phyloP scores from a whole-genome alignment of 2,113 vertebrate genomes.

The Tonatia bakeri region DNA sequence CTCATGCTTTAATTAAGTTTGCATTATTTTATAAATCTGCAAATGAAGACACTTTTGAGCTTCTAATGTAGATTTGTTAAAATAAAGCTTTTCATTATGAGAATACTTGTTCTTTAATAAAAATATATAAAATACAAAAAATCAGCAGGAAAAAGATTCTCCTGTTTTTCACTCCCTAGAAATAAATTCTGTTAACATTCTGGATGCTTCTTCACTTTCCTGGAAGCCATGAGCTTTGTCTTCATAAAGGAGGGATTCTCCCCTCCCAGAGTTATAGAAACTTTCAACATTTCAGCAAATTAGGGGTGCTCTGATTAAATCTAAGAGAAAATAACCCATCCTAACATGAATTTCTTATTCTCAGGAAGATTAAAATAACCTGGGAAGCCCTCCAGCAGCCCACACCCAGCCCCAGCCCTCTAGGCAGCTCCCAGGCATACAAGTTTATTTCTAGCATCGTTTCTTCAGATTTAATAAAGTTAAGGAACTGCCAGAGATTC shows the following conservation, averaged over 20 bases:
- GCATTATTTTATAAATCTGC: neutral
- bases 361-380: neutral
- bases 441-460: neutral
- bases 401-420: neutral
- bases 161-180: neutral
- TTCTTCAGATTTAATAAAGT: neutral
- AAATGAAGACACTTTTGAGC: neutral
- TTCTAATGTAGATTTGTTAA: neutral
- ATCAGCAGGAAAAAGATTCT: neutral
- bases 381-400: neutral
- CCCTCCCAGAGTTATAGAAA: neutral
- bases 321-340: neutral
- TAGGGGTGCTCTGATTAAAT: neutral
- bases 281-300: neutral
- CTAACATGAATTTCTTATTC: neutral
- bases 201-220: neutral
- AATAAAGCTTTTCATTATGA: neutral
- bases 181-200: neutral
- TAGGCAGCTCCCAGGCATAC: neutral
- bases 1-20: neutral
- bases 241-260: neutral
- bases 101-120: neutral
- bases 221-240: neutral
- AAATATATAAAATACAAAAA: neutral
- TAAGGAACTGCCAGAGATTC: neutral